Evolutionary conservation across 2,113 vertebrate species (phyloP).

Genomic region (Calyptomena viridis): DNA sequence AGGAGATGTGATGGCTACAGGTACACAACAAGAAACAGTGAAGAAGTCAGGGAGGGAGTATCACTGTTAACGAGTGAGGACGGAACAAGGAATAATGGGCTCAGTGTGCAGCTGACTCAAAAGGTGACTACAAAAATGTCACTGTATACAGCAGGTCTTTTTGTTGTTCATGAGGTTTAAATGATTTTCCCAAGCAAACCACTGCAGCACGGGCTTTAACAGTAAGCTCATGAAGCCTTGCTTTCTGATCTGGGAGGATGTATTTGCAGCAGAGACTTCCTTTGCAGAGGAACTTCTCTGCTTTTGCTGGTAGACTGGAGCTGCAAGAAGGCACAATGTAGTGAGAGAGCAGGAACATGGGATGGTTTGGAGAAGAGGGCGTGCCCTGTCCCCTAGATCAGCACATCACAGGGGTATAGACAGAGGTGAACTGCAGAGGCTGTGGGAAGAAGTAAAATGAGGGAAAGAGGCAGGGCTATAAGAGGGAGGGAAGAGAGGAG

Average conservation of each 20-base stretch:
- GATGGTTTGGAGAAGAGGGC: background rate
- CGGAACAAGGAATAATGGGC: background rate
- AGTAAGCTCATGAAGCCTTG: fast-evolving
- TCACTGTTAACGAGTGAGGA: background rate
- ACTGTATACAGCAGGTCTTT: background rate
- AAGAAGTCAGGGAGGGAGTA: background rate
- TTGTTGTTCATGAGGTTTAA: background rate
- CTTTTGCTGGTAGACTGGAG: background rate
- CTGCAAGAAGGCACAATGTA: background rate
- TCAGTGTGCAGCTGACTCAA: background rate
- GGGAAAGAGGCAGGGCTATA: background rate
- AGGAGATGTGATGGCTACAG: background rate
- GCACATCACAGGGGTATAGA: background rate
- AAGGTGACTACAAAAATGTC: background rate
- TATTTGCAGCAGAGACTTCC: background rate
- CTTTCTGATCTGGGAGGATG: background rate
- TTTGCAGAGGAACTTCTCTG: background rate
- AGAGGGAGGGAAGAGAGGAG: background rate
- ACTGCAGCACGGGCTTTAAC: background rate
- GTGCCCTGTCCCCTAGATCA: background rate
- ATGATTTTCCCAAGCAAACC: background rate
- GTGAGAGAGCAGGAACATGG: background rate
- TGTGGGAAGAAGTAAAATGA: background rate
- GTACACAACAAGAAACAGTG: background rate
- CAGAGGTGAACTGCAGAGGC: background rate